Percentiles rank a stretch among this genome's conserved stretches.
phyloP scores from a whole-genome alignment of 1,140 invertebrate genomes.

The Thaumatotibia leucotreta region DNA sequence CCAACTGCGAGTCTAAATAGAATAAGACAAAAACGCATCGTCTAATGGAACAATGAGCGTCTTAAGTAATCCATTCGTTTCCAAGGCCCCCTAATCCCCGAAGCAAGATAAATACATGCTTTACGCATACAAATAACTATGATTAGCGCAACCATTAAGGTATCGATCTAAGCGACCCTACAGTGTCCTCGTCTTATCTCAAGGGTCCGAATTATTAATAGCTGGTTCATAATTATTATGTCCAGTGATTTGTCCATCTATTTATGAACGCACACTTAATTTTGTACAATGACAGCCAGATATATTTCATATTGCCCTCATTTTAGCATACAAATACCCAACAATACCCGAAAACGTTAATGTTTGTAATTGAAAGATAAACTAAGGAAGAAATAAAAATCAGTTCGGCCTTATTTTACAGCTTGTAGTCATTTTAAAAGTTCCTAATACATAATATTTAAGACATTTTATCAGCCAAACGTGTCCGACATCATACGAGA shows the following conservation, averaged over 20 bases:
- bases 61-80: not conserved
- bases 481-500: too few relatives aligned
- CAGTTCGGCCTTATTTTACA: too few relatives aligned
- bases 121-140: conserved; percentile 8
- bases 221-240: not conserved
- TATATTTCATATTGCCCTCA: too few relatives aligned
- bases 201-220: not conserved
- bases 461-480: too few relatives aligned
- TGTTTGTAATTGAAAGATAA: too few relatives aligned
- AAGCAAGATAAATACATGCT: conserved; percentile 8
- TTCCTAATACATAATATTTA: too few relatives aligned
- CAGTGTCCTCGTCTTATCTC: conserved; percentile 1
- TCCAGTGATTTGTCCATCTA: not conserved
- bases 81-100: not conserved
- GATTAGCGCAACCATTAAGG: conserved; percentile 2
- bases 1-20: too few relatives aligned
- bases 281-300: too few relatives aligned
- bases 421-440: too few relatives aligned
- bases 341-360: too few relatives aligned
- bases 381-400: too few relatives aligned
- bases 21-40: not conserved
- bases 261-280: not conserved
- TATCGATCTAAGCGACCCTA: not conserved
- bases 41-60: not conserved
- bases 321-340: too few relatives aligned